Percentiles rank a stretch among this genome's conserved stretches.
Evolutionary conservation across 2,888 invertebrate species (phyloP).

Genomic region (Folsomia manolachei): DNA sequence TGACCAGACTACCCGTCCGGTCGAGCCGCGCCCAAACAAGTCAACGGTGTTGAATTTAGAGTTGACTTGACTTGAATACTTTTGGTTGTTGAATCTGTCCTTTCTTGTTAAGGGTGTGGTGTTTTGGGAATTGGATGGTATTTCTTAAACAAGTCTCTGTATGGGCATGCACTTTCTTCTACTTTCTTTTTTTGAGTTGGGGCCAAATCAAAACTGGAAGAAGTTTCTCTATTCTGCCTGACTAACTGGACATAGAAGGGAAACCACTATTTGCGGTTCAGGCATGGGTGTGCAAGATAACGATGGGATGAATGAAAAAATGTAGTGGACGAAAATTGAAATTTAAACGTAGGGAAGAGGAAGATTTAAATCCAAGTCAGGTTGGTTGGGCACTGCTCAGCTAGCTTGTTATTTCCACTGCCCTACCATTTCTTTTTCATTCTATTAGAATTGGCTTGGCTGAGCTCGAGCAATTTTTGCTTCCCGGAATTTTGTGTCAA

Average conservation of each 20-base stretch:
- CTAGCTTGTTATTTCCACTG: background rate
- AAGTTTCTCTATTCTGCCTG: background rate
- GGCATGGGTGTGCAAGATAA: background rate
- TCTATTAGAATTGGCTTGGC: no score
- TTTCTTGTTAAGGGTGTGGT: background rate
- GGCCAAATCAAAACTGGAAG: background rate
- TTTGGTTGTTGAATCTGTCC: background rate
- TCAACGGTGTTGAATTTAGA: constrained; percentile 2
- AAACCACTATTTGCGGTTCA: background rate
- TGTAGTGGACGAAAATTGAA: background rate
- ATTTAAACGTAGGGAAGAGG: background rate
- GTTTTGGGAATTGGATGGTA: background rate
- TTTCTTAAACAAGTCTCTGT: background rate
- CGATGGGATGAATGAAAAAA: background rate
- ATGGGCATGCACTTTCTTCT: background rate
- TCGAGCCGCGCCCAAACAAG: background rate
- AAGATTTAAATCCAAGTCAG: background rate
- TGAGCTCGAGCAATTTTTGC: no score
- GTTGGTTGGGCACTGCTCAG: background rate
- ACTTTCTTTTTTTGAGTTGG: background rate
- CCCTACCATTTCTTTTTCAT: no score
- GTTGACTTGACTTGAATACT: background rate
- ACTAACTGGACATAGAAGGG: no score
- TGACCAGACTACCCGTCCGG: no score
- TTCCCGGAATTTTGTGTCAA: no score